Base-by-base conservation (phyloP, 2,113 vertebrate species). In the Cisticola juncidis region DNA sequence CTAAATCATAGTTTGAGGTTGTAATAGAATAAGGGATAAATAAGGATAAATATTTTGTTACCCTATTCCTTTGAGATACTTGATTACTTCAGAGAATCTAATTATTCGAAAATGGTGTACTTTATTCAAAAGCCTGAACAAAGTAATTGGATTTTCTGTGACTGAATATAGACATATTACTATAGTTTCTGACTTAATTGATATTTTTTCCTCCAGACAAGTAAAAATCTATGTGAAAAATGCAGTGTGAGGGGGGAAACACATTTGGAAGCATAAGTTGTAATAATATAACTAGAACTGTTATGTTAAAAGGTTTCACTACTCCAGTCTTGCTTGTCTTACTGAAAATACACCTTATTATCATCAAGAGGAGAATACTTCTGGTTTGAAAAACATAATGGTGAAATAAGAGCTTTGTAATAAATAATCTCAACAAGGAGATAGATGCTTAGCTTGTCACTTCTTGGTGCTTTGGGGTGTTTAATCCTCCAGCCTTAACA, bases 401-500 rank as follows among this genome's bases (percentile, higher is more conserved):
- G 23, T 50, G 31, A 89, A 94, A 57, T 64, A 54, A 84, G 58
- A 86, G 40, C 33, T 71, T 86, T 20, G 17, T 77, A 20, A 65
- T 69, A 35, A 48, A 80, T 88, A 48, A 90, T 92, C 64, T 90
- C 68, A 77, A 38, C 44, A 66, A 66, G 35, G 38, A 35, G 92
- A 19, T 47, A 45, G 80, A 38, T 72, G 45, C 45, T 79, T 81
- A 79, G 48, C 40, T 92, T 71, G 53, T 61, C 73, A 17, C 38
- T 91, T 69, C 62, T 92, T 69, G 28, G 21, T 87, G 70, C 74
- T 95, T 85, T 85, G 57, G 14, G 35, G 31, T 58, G 25, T 69
- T 95, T 95, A 94, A 90, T 92, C 86, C 65, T 82, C 6, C 21
- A 54, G 74, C 61, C 53, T 87, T 85, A 87, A 76, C 44, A 35